phyloP scores from a whole-genome alignment of 2,113 vertebrate genomes.

The Rissa tridactyla region DNA sequence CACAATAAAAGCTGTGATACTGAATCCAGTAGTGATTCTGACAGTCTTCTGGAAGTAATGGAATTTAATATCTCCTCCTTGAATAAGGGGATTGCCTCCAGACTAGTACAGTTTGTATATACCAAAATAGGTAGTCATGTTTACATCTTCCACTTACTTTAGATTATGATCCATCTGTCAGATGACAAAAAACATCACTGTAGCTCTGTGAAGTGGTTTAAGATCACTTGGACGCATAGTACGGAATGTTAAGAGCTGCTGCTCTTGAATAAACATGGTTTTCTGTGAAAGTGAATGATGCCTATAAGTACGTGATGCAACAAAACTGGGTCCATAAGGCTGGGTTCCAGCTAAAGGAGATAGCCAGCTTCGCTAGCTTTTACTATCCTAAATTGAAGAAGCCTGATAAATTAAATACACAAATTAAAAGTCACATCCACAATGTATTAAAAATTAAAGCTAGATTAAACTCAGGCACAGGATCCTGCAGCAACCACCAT shows the following conservation, averaged over 20 bases:
- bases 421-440: not conserved
- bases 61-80: not conserved
- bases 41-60: not conserved
- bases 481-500: not conserved
- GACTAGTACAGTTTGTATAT: not conserved
- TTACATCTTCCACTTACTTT: not conserved
- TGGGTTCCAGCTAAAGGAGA: not conserved
- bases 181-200: not conserved
- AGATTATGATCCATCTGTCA: not conserved
- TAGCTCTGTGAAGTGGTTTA: not conserved
- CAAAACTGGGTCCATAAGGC: not conserved
- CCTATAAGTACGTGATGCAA: not conserved
- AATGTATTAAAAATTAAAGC: not conserved
- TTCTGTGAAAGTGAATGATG: not conserved
- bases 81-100: not conserved
- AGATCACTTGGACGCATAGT: not conserved
- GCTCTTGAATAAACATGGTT: not conserved
- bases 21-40: not conserved
- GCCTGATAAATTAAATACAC: not conserved
- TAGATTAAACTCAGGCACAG: not conserved
- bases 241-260: not conserved
- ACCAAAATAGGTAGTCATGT: not conserved
- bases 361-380: not conserved
- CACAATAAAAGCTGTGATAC: not conserved
- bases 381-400: not conserved